Conservation (phyloP, 2,888 invertebrate species). For the Thymelicus acteon region DNA sequence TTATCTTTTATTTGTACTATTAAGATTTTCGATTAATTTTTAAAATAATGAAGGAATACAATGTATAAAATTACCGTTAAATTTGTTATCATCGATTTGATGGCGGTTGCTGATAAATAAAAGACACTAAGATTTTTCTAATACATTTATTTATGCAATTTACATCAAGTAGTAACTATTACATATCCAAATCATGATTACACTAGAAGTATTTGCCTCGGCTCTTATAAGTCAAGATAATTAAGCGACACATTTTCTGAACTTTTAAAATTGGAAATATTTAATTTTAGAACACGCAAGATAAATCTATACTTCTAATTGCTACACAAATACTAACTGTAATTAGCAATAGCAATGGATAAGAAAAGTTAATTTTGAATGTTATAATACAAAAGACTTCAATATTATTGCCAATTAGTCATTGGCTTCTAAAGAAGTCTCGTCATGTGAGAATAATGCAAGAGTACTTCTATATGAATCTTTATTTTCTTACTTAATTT, state of each 20-base stretch:
- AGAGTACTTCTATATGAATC: conserved; percentile 18
- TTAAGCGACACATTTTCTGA: conserved; percentile 10
- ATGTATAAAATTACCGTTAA: too few relatives aligned
- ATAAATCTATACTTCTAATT: conserved; percentile 1
- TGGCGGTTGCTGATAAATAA: neutral
- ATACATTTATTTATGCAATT: conserved; percentile 74
- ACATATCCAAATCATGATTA: conserved; percentile 64
- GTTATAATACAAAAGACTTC: neutral
- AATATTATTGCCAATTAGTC: neutral
- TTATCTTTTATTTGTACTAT: too few relatives aligned
- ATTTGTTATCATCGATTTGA: too few relatives aligned
- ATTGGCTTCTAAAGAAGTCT: neutral
- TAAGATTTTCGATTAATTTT: too few relatives aligned
- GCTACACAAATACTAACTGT: neutral
- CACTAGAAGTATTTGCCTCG: conserved; percentile 53
- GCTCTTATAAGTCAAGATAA: conserved; percentile 36
- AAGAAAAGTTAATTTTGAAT: neutral
- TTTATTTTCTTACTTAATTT: conserved; percentile 39
- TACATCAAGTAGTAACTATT: conserved; percentile 75
- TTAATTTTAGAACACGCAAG: neutral
- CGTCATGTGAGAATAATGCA: neutral
- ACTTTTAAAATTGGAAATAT: conserved; percentile 4
- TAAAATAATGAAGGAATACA: too few relatives aligned
- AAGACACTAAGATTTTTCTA: conserved; percentile 50
- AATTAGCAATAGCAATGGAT: neutral